These are phyloP conservation scores for Zeuzera pyrina DNA, from an alignment of 2,888 invertebrate genomes.

Conservation along the genomic window DNA sequence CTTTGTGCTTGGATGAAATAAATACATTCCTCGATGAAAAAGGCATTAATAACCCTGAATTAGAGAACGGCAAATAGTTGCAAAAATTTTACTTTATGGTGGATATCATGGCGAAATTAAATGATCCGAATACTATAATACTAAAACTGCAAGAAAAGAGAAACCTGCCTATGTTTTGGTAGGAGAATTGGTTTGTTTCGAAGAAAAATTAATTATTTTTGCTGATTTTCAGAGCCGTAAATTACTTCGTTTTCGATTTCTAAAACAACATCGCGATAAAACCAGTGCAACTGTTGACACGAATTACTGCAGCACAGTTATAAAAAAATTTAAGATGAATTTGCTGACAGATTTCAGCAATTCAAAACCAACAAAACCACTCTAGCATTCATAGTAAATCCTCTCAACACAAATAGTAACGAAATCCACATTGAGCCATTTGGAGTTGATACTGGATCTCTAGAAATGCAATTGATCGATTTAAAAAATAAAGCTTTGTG, in stretches of 20 bases:
- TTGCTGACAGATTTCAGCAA: slow-evolving; percentile 17
- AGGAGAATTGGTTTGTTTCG: slow-evolving; percentile 10
- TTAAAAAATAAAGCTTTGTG: slow-evolving; percentile 24
- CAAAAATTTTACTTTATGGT: slow-evolving; percentile 10
- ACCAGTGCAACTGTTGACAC: slow-evolving; percentile 8
- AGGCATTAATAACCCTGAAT: slow-evolving; percentile 15
- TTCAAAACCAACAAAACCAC: slow-evolving; percentile 17
- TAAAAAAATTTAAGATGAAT: slow-evolving; percentile 15
- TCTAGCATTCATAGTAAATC: slow-evolving; percentile 20
- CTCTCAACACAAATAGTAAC: slow-evolving; percentile 20
- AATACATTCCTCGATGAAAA: slow-evolving; percentile 9
- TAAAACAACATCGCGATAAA: slow-evolving; percentile 8
- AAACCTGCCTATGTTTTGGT: slow-evolving; percentile 11
- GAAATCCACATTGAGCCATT: slow-evolving; percentile 21
- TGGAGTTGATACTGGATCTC: slow-evolving; percentile 19
- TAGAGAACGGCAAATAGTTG: slow-evolving; percentile 18
- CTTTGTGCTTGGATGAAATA: slow-evolving; percentile 9
- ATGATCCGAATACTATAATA: slow-evolving; percentile 20
- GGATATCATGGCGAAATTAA: slow-evolving; percentile 11
- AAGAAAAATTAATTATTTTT: slow-evolving; percentile 10
- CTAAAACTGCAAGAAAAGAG: slow-evolving; percentile 23
- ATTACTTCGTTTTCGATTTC: slow-evolving; percentile 11
- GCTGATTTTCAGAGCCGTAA: slow-evolving; percentile 10
- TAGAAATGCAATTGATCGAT: slow-evolving; percentile 22
- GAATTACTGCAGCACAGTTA: slow-evolving; percentile 8